These are phyloP conservation scores for Nannoperca obscura DNA, from an alignment of 2,797 vertebrate genomes.

Conservation along the genomic window DNA sequence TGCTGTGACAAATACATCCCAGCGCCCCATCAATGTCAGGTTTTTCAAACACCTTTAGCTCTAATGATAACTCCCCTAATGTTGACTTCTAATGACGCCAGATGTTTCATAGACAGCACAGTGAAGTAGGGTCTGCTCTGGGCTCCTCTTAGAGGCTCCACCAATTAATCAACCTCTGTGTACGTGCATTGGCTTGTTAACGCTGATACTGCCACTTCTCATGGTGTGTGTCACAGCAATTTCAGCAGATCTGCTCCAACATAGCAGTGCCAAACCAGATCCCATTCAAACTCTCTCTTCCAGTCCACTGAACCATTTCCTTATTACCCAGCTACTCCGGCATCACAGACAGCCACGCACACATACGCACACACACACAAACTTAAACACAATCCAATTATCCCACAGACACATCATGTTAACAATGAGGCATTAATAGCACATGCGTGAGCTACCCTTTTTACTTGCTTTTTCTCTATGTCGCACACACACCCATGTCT, in stretches of 20 bases:
- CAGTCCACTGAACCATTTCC: constrained; percentile 61
- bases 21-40: constrained; percentile 22
- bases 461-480: constrained; percentile 1
- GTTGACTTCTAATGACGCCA: constrained; percentile 61
- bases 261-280: constrained; percentile 44
- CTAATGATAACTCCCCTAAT: constrained; percentile 45
- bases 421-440: constrained; percentile 63
- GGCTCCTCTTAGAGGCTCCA: constrained; percentile 34
- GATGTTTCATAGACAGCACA: constrained; percentile 56
- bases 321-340: constrained; percentile 55
- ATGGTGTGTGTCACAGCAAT: constrained; percentile 45
- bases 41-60: constrained; percentile 45
- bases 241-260: constrained; percentile 54
- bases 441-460: constrained; percentile 35
- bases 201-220: constrained; percentile 41
- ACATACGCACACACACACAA: constrained; percentile 5
- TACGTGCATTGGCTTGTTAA: constrained; percentile 42
- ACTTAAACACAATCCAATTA: constrained; percentile 55
- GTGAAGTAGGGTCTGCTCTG: constrained; percentile 35
- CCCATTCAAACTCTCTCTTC: constrained; percentile 45
- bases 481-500: constrained; percentile 26
- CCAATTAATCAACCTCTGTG: constrained; percentile 53
- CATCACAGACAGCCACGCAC: constrained; percentile 32
- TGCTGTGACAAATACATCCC: constrained; percentile 26
- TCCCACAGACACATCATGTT: constrained; percentile 60